Evolutionary conservation across 2,888 invertebrate species (phyloP), one percentile per base, ranked within the genome.

Genomic region (Tricholauxania praeusta): DNA sequence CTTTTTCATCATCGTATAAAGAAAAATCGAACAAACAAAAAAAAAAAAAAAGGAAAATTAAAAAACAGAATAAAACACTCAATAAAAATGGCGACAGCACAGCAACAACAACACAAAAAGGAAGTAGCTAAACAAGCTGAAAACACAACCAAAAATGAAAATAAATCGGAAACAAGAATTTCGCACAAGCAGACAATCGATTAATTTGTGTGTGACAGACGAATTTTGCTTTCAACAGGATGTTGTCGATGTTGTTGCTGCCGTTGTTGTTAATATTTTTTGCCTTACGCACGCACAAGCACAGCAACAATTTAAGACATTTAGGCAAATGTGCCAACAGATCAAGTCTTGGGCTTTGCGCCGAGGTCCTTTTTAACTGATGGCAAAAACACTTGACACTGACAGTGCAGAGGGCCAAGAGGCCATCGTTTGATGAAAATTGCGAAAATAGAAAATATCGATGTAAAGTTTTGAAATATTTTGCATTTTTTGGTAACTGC

Each of bases 121-220:
- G 39, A 39, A 39, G 10, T 39, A 39, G 39, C 39, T 10, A 39
- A 39, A 39, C 39, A 39, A 39, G 39, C 39, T 39, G 10, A 39
- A 60, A 32, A 8, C 15, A 32, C 60, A 60, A 5, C 4, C 28
- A 60, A 60, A 60, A 60, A 32, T 57, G 28, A 49, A 48, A 68
- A 59, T 47, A 49, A 67, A 74, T 32, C 62, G 53, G 55, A 62
- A 62, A 14, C 32, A 53, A 60, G 48, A 49, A 53, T 15, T 49
- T 59, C 39, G 48, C 12, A 59, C 59, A 32, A 68, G 60, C 55
- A 74, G 68, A 70, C 72, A 73, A 71, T 74, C 77, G 72, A 68
- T 77, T 75, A 73, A 76, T 74, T 74, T 73, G 68, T 72, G 68
- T 72, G 57, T 73, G 73, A 74, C 74, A 74, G 51, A 62, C 59